These are phyloP conservation scores for Uloborus plumipes DNA, from an alignment of 2,888 invertebrate species.

Conservation along the genomic window DNA sequence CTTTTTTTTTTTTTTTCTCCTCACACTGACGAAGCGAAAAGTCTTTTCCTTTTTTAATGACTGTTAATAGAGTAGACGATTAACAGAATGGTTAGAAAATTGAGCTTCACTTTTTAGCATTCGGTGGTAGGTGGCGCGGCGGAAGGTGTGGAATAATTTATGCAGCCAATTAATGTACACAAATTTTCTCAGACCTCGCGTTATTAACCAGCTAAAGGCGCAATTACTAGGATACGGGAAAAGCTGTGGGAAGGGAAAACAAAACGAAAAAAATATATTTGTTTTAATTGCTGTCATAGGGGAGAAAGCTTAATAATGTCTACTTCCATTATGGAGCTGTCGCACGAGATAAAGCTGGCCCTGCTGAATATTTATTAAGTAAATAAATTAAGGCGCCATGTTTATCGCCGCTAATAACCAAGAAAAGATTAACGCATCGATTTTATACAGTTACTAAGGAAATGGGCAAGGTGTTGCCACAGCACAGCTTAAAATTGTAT, in stretches of 20 bases:
- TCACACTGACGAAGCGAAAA: background rate
- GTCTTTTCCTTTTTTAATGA: slow-evolving; percentile 24
- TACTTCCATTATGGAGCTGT: slow-evolving; percentile 44
- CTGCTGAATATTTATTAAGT: slow-evolving; percentile 63
- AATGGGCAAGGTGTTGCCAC: slow-evolving; percentile 5
- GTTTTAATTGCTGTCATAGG: slow-evolving; percentile 58
- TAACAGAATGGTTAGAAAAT: slow-evolving; percentile 20
- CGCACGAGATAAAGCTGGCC: slow-evolving; percentile 22
- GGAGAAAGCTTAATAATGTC: slow-evolving; percentile 48
- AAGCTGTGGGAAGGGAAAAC: background rate
- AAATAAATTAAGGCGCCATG: slow-evolving; percentile 59
- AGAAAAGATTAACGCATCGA: slow-evolving; percentile 38
- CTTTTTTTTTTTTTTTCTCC: too few species aligned
- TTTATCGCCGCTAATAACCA: slow-evolving; percentile 54
- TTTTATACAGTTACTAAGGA: slow-evolving; percentile 4
- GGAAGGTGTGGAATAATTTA: slow-evolving; percentile 46
- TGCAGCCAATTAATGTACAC: slow-evolving; percentile 51
- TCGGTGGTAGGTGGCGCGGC: background rate
- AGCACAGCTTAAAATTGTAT: background rate
- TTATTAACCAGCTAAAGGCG: slow-evolving; percentile 35
- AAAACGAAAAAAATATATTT: slow-evolving; percentile 30
- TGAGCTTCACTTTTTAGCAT: slow-evolving; percentile 30
- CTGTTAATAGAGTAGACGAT: slow-evolving; percentile 30
- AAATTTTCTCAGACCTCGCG: slow-evolving; percentile 29
- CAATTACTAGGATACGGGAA: slow-evolving; percentile 31